phyloP scores from a whole-genome alignment of 1,140 invertebrate genomes.

The Scaptomyza montana region DNA sequence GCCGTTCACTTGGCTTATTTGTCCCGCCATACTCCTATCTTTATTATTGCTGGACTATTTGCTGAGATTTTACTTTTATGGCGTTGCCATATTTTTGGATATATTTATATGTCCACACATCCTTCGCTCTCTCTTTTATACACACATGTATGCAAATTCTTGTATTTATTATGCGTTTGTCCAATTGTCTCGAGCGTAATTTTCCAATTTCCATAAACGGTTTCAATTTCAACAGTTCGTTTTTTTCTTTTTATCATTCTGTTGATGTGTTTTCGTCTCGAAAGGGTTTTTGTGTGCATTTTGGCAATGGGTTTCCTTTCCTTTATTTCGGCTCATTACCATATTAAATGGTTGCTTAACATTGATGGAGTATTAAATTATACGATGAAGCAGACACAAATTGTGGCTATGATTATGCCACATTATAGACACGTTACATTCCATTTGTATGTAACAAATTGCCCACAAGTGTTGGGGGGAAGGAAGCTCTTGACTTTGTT shows the following conservation, averaged over 20 bases:
- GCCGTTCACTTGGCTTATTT: constrained; percentile 61
- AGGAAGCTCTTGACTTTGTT: neutral
- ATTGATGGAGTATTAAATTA: constrained; percentile 78
- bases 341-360: constrained; percentile 71
- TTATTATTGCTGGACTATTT: constrained; percentile 34
- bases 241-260: constrained; percentile 29
- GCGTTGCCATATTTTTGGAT: constrained; percentile 27
- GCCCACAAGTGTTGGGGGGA: neutral
- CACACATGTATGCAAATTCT: constrained; percentile 35
- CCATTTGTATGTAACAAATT: constrained; percentile 37
- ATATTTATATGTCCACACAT: constrained; percentile 19
- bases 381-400: constrained; percentile 46
- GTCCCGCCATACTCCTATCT: constrained; percentile 43
- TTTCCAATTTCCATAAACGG: constrained; percentile 66
- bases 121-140: constrained; percentile 25
- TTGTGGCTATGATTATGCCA: constrained; percentile 33
- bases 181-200: constrained; percentile 63
- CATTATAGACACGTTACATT: constrained; percentile 65
- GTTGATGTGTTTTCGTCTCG: constrained; percentile 30
- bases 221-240: constrained; percentile 38
- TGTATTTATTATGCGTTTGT: constrained; percentile 38
- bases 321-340: constrained; percentile 52
- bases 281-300: constrained; percentile 44
- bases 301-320: constrained; percentile 22
- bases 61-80: constrained; percentile 49